Conservation (phyloP, 2,888 invertebrate genomes). For the Amphipoea lucens region DNA sequence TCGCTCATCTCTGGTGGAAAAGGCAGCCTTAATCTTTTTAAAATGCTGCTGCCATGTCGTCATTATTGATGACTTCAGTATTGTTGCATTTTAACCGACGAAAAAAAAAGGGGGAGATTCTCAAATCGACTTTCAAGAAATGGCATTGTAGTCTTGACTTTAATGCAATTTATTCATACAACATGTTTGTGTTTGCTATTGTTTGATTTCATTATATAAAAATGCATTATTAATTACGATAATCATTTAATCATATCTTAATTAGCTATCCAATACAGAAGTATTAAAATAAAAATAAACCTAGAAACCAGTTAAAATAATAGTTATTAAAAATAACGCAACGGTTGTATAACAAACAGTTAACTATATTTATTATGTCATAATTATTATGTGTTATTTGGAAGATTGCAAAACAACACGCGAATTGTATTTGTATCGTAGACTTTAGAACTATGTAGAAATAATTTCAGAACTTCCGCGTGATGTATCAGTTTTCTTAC, state of each 20-base stretch:
- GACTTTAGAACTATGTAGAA: not conserved
- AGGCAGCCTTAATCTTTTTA: not conserved
- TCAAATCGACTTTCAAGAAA: not conserved
- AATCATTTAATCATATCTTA: conserved; percentile 3
- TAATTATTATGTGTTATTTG: conserved; percentile 27
- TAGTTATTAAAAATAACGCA: conserved; percentile 30
- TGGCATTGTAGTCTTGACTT: not conserved
- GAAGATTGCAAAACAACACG: conserved; percentile 7
- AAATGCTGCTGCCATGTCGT: not conserved
- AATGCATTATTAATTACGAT: not conserved
- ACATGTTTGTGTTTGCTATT: not conserved
- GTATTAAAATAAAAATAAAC: conserved; percentile 29
- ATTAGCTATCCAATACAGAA: not conserved
- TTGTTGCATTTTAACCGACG: too few species aligned
- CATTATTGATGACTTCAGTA: not conserved
- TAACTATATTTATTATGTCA: conserved; percentile 25
- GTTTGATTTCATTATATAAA: not conserved
- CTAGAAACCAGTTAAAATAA: conserved; percentile 9
- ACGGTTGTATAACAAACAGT: conserved; percentile 16
- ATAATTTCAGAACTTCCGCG: not conserved
- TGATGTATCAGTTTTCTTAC: not conserved
- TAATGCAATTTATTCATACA: not conserved
- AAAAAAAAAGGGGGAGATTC: not conserved
- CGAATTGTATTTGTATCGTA: not conserved
- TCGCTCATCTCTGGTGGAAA: too few species aligned